These are phyloP conservation scores for Neosilurus mollespiculum DNA, from an alignment of 2,797 vertebrate genomes.

Conservation along the genomic window DNA sequence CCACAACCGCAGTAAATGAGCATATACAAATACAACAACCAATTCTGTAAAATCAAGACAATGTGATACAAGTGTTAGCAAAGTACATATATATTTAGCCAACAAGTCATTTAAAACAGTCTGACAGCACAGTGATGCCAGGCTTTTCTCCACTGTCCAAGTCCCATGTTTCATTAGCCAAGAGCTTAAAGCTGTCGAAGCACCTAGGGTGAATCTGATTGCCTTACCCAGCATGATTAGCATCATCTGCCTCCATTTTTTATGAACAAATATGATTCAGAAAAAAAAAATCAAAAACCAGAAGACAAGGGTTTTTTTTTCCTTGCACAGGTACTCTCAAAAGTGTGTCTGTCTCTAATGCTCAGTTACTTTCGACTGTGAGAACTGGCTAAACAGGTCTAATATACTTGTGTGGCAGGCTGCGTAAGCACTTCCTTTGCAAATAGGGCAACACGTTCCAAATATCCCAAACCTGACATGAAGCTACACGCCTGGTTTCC, in stretches of 20 bases:
- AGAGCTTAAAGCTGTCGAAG: constrained; percentile 6
- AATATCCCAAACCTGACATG: constrained; percentile 51
- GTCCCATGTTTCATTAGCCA: constrained; percentile 1
- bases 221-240: constrained; percentile 41
- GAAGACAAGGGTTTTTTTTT: background rate
- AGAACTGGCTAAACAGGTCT: constrained; percentile 51
- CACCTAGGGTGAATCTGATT: background rate
- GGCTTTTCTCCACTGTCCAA: background rate
- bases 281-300: background rate
- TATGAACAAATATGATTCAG: background rate
- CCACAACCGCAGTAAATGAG: constrained; percentile 15
- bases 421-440: constrained; percentile 42
- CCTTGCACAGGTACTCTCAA: background rate
- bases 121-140: background rate
- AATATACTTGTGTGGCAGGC: constrained; percentile 2
- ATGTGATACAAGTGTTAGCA: background rate
- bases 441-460: constrained; percentile 31
- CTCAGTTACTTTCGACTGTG: constrained; percentile 28
- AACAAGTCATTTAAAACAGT: background rate
- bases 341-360: background rate
- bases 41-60: background rate
- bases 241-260: constrained; percentile 24
- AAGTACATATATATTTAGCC: background rate
- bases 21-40: background rate
- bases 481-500: constrained; percentile 50